These are phyloP conservation scores for Leguminivora glycinivorella DNA, from an alignment of 1,140 invertebrate species.

Conservation along the genomic window DNA sequence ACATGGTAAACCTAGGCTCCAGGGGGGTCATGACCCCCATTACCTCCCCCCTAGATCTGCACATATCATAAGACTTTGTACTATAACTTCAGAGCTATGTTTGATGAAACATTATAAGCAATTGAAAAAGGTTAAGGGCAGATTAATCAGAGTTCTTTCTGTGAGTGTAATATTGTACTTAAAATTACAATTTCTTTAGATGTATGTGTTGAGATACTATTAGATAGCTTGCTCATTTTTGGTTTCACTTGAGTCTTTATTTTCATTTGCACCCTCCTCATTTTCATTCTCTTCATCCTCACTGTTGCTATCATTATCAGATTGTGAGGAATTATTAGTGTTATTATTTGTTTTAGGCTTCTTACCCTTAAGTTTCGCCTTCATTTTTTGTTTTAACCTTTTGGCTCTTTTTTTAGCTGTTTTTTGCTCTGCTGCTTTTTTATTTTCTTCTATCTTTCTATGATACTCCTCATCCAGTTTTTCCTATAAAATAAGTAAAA, in stretches of 20 bases:
- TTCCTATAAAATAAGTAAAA: conserved; percentile 79
- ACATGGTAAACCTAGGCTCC: no score
- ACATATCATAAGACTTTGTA: no score
- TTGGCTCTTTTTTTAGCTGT: conserved; percentile 93
- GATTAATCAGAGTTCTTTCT: no score
- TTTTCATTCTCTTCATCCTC: conserved; percentile 47
- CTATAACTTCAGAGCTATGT: no score
- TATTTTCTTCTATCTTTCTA: conserved; percentile 89
- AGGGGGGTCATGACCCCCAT: no score
- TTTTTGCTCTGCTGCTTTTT: conserved; percentile 85
- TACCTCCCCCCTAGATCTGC: no score
- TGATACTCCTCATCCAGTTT: conserved; percentile 90
- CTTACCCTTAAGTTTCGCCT: conserved; percentile 79
- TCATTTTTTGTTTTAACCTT: conserved; percentile 87
- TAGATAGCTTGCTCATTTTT: conserved; percentile 33
- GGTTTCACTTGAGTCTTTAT: conserved; percentile 28
- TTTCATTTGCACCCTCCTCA: conserved; percentile 32
- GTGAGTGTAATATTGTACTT: not conserved
- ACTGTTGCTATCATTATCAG: conserved; percentile 47
- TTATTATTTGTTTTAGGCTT: conserved; percentile 68
- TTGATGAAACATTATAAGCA: no score
- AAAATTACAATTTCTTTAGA: not conserved
- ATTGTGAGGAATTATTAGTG: conserved; percentile 53
- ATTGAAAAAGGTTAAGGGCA: no score
- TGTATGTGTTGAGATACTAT: not conserved